A percentile compares a stretch with the other conserved stretches of the same genome.
Evolutionary conservation across 2,888 invertebrate genomes (phyloP).

Genomic region (Trichacis sp.): DNA sequence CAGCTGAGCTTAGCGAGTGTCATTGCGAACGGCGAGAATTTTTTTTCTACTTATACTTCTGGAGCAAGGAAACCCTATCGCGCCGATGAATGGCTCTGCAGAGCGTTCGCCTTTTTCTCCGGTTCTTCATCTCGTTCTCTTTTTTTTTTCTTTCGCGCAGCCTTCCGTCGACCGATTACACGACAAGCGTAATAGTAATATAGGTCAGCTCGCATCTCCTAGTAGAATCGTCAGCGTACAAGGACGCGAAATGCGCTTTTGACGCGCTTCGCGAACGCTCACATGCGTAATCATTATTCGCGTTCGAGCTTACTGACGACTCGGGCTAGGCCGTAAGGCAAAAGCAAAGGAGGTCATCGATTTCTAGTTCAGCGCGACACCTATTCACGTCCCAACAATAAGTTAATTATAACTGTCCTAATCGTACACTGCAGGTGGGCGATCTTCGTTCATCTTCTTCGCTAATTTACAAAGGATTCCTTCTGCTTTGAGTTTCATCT

Average conservation of each 20-base stretch:
- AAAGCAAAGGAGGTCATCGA: constrained; percentile 39
- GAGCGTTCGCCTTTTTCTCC: constrained; percentile 2
- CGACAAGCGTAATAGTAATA: constrained; percentile 31
- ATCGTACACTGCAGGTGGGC: too few species aligned
- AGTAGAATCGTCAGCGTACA: constrained; percentile 20
- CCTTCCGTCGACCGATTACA: constrained; percentile 26
- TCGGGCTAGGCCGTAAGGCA: constrained; percentile 9
- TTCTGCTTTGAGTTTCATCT: too few species aligned
- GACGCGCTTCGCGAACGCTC: constrained; percentile 14
- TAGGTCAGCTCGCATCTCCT: constrained; percentile 33
- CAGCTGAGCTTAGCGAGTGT: too few species aligned
- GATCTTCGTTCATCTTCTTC: too few species aligned
- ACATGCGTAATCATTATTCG: constrained; percentile 31
- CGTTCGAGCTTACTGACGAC: constrained; percentile 7
- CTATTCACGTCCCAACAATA: constrained; percentile 37
- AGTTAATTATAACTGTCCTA: constrained; percentile 35
- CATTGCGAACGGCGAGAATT: background rate
- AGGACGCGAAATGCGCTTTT: constrained; percentile 30
- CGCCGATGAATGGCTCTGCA: constrained; percentile 26
- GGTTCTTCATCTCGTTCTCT: constrained; percentile 9
- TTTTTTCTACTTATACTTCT: background rate
- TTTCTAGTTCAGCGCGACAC: constrained; percentile 34
- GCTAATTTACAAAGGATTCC: too few species aligned
- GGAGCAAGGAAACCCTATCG: constrained; percentile 22
- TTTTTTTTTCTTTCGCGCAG: constrained; percentile 13